Evolutionary conservation across 2,888 invertebrate genomes (phyloP), one percentile per base, ranked within the genome.

Genomic region (Rugalucina vietnamica): DNA sequence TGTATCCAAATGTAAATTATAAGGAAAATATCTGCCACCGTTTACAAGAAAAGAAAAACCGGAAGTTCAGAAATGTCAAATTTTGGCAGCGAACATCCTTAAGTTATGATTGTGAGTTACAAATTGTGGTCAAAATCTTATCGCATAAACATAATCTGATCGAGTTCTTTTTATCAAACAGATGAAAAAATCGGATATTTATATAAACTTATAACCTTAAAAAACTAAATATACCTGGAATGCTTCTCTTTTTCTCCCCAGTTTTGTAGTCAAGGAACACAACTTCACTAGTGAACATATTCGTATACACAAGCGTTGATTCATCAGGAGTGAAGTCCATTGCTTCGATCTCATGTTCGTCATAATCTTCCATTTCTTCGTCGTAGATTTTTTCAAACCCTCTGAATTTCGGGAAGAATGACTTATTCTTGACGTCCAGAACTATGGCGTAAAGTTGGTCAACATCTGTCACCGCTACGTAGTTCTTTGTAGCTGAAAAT

Each of bases 241-340:
- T 24, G 18, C n/a, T 49, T 57, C 85, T 80, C 60, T 88, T 49
- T 32, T 49, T 71, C 27, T 80, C 82, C 24, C 89, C 82, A 12
- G 82, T 76, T 37, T 75, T 32, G 24, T 86, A 76, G 21, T 88
- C 86, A 21, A 82, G 76, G 54, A 90, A 84, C 21, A 89, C 71
- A 1, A 90, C 65, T 54, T 88, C 85, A 60, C 85, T 87, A 73
- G 86, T 84, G 27, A 79, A 77, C 73, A 77, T 21, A 24, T 80
- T 87, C 27, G 86, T 85, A 54, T 86, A 84, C 8, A 76, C 74
- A 10, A 90, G 74, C 49, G 71, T 69, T 43, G 81, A 79, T 60
- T 88, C 89, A 32, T 88, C 87, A 0, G 76, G 83, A 5, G 82
- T 80, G 14, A 90, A 84, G 14, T 75, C 80, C 65, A 90, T 24